phyloP scores from a whole-genome alignment of 1,140 invertebrate species.

The Zaprionus tsacasi region DNA sequence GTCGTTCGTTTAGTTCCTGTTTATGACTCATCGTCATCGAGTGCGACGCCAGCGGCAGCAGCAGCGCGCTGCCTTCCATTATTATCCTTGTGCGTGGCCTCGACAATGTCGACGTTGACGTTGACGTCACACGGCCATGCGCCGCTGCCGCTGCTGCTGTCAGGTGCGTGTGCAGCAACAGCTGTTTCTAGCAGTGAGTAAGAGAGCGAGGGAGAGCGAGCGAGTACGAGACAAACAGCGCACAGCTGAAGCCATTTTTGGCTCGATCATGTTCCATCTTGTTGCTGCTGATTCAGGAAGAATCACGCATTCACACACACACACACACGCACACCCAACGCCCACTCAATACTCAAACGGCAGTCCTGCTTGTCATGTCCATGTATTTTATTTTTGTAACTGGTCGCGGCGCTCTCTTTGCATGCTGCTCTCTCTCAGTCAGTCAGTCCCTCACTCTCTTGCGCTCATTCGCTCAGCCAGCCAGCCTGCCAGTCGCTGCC shows the following conservation, averaged over 20 bases:
- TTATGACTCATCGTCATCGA: constrained; percentile 69
- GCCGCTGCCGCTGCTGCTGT: constrained; percentile 43
- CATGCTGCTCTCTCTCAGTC: neutral
- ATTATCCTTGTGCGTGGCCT: constrained; percentile 77
- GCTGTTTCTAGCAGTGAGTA: constrained; percentile 53
- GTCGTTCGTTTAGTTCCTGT: constrained; percentile 58
- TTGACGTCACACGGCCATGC: constrained; percentile 40
- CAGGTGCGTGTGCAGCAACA: constrained; percentile 70
- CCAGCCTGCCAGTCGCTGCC: constrained; percentile 38
- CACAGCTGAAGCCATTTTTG: constrained; percentile 27
- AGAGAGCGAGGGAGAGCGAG: neutral
- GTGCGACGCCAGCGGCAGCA: constrained; percentile 18
- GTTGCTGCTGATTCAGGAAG: constrained; percentile 29
- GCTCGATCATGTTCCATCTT: constrained; percentile 32
- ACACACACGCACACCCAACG: constrained; percentile 10
- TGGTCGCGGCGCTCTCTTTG: constrained; percentile 20
- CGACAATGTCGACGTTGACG: constrained; percentile 51
- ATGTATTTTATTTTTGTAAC: constrained; percentile 70
- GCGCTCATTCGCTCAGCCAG: constrained; percentile 24
- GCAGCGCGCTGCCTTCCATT: constrained; percentile 38
- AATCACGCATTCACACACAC: constrained; percentile 6
- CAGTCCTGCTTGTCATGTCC: constrained; percentile 33
- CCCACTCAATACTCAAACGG: neutral
- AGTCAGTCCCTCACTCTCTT: constrained; percentile 14
- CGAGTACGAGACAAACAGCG: neutral